Evolutionary conservation across 2,888 invertebrate genomes (phyloP), one percentile per base, ranked within the genome.

Genomic region (Selenia dentaria): DNA sequence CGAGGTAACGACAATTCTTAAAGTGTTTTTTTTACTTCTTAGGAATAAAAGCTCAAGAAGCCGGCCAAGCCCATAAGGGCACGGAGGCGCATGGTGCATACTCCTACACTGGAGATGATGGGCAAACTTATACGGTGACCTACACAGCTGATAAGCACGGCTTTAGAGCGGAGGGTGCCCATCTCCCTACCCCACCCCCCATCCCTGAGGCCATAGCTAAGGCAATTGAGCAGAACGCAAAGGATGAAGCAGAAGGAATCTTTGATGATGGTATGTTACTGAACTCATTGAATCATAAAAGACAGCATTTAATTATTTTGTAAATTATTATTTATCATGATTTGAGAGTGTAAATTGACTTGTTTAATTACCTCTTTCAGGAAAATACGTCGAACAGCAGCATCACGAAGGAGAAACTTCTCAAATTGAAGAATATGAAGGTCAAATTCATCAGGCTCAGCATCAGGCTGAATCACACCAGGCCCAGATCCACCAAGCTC

Each of bases 91-190:
- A 91, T 35, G 93, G 93, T 0, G 84, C 79, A 0, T 93, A 86
- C 70, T 90, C 92, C 1, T 93, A 92, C 73, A 91, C 85, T 0
- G 92, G 92, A 0, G 92, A 92, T 1, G 93, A 93, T 54, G 93
- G 92, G 0, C 88, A 88, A 9, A 75, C 81, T 0, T 92, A 92
- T 73, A 84, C 91, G 0, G 79, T 93, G 20, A 83, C 83, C 1
- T 93, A 93, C 60, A 85, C 84, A 0, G 93, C 93, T 38, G 93
- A 93, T 52, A 92, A 93, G 66, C 79, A 92, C 44, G 93, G 93
- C 1, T 93, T 92, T 76, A 79, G 83, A 27, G 83, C 93, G 0
- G 74, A 83, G 28, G 93, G 93, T 0, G 88, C 83, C 0, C 93
- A 93, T 58, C 66, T 93, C 0, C 93, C 93, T 0, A 92, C 92